Base-by-base conservation (phyloP, 2,888 invertebrate genomes). In the Enchytraeus crypticus region DNA sequence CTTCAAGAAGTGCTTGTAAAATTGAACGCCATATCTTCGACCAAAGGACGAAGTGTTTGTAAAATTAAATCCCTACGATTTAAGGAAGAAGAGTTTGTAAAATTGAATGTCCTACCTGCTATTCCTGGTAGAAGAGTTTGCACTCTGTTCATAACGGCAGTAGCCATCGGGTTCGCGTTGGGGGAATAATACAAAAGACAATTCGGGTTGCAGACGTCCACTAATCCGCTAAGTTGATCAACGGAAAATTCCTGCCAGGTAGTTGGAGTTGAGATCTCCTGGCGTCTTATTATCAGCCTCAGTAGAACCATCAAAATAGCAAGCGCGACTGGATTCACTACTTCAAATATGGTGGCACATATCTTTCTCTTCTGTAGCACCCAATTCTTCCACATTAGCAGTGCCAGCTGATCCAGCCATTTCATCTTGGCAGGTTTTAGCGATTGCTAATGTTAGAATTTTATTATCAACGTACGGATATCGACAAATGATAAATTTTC, bases 301-400 rank as follows among this genome's bases (percentile, higher is more conserved):
- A 90, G 82, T 11, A 88, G 68, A 11, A 90, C 85, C 62, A 90
- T 79, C 51, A 90, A 76, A 0, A 85, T 74, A 65, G 73, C 69
- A 61, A 78, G 74, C 18, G 77, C 59, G 27, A 73, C 69, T 11
- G 76, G 75, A 18, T 76, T 64, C 49, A 72, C 58, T 11, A 90
- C 78, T 77, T 90, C 89, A 45, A 86, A 74, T 0, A 82, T 56
- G 0, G 89, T 86, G 73, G 87, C 86, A 49, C 84, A 66, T 56
- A 84, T 85, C 76, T 86, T 87, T 64, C 88, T 82, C 81, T 84
- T 86, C 80, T 89, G 89, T 46, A 89, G 83, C 3, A 86, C 77
- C 80, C 86, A 88, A 77, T 90, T 90, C 80, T 90, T 90, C 90
- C 90, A 90, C 78, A 88, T 82, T 61, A 90, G 80, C 65, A 90